A percentile compares a stretch with the other conserved stretches of the same genome.
These are phyloP conservation scores for Euleptes europaea DNA, from an alignment of 2,113 vertebrate species.

Conservation along the genomic window DNA sequence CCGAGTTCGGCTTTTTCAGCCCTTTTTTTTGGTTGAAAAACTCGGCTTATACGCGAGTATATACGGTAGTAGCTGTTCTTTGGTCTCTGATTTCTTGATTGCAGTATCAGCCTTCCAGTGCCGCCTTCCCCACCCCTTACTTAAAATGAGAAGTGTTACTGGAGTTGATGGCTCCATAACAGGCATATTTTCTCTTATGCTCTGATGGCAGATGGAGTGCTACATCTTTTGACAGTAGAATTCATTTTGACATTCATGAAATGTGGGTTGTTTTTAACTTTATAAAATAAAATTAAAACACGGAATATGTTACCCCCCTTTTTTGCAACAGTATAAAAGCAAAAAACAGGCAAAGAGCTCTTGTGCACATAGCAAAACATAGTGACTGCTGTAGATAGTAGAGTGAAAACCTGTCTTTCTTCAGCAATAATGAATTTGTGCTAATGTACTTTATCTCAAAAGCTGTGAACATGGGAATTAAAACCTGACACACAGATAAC, in stretches of 20 bases:
- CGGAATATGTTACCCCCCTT: background rate
- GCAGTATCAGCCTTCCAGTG: background rate
- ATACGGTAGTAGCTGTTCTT: no score
- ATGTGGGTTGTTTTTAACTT: background rate
- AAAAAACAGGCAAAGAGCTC: background rate
- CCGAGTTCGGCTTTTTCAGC: no score
- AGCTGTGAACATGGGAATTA: background rate
- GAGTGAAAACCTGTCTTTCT: background rate
- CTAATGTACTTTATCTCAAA: background rate
- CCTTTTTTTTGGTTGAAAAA: no score
- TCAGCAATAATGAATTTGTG: background rate
- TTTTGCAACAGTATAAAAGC: background rate
- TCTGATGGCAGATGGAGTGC: background rate
- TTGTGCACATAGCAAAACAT: background rate
- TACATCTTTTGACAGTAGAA: background rate
- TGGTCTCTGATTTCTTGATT: no score
- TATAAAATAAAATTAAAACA: background rate
- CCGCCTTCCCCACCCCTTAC: background rate
- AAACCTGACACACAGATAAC: fast-evolving
- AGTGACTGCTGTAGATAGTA: background rate
- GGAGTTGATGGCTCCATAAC: background rate
- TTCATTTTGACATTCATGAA: background rate
- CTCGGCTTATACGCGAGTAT: no score
- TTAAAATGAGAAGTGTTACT: background rate
- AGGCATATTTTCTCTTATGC: background rate